Base-by-base conservation (phyloP, 2,113 vertebrate genomes). In the Corythornis madagascariensis region DNA sequence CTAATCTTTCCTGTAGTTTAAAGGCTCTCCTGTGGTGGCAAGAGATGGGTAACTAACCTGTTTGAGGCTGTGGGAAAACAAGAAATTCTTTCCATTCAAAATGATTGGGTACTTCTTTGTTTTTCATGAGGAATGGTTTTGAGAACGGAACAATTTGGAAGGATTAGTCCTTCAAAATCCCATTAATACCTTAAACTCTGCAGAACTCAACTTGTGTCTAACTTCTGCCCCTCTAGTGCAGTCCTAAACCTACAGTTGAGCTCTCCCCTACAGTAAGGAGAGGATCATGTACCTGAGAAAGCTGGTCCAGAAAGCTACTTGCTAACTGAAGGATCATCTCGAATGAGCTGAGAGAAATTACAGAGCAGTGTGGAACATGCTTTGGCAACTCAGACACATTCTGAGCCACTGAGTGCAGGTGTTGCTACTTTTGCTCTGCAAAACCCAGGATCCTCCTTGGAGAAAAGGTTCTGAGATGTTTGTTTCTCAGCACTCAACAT, bases 1-100 rank as follows among this genome's bases (percentile, higher is more conserved):
- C 64, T 96, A 97, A 97, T 96, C 94, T 89, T 56, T 90, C 79
- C 11, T 94, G 94, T 90, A 97, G 90, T 97, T 96, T 96, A 88
- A 94, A 94, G 95, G 88, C 78, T 94, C 82, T 92, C 86, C 93
- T 91, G 73, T 92, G 83, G 43, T 93, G 89, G 73, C 35, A n/a
- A 64, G 77, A 78, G 90, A 90, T 59, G 79, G 78, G 94, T 35
- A 89, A 59, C 45, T 75, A 63, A 64, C 79, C 40, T 91, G 80
- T 86, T 59, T 18, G 56, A 78, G 85, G 50, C 63, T 0, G 1
- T 86, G 91, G 52, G 45, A 88, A 86, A 87, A 50, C 16, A 64
- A 43, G 26, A 50, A 75, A 78, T 69, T 61, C 3, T 69, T 83
- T 10, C 28, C 35, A 16, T 52, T 65, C 38, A 26, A 74, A 80